Evolutionary conservation across 2,113 vertebrate species (phyloP).

Genomic region (Taurulus bubalis): DNA sequence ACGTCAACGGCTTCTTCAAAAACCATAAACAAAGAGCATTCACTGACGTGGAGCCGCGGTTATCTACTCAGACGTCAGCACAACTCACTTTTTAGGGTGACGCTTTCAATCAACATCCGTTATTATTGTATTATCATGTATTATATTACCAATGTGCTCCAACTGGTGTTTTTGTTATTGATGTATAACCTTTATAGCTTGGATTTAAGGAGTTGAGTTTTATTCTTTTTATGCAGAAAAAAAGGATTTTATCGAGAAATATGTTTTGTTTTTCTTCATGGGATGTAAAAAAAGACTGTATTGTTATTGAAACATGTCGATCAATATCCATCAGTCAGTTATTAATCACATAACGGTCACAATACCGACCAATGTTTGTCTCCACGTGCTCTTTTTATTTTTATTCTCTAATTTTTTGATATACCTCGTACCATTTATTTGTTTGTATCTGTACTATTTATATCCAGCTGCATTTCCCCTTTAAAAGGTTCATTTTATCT

Average conservation of each 20-base stretch:
- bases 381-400: neutral
- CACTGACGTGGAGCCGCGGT: neutral
- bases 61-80: neutral
- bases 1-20: slow-evolving; percentile 6
- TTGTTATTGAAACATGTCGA: too few relatives aligned
- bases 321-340: neutral
- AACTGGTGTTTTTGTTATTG: neutral
- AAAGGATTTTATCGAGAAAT: neutral
- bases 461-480: neutral
- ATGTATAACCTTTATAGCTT: neutral
- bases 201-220: neutral
- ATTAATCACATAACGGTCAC: neutral
- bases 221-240: too few relatives aligned
- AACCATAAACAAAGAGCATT: neutral
- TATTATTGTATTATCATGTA: neutral
- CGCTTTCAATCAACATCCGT: neutral
- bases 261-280: neutral
- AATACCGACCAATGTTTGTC: neutral
- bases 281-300: neutral
- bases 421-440: neutral
- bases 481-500: neutral
- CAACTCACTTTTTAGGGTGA: neutral
- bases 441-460: neutral
- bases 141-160: too few relatives aligned
- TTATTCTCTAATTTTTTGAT: neutral